A percentile compares a stretch with the other conserved stretches of the same genome.
phyloP scores from a whole-genome alignment of 2,888 invertebrate genomes.

The Synergus umbraculus region DNA sequence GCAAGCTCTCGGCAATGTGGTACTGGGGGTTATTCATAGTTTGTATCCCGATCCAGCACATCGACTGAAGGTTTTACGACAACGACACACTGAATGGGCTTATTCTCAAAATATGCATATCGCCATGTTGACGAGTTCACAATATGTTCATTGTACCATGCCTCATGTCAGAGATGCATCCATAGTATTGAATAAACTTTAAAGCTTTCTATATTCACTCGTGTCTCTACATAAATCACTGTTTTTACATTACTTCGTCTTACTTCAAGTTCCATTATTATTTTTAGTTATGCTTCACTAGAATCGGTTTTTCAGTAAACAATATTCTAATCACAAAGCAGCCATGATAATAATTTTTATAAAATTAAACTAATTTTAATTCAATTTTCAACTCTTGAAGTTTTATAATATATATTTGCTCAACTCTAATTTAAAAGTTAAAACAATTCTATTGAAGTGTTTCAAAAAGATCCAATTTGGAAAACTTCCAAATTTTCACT shows the following conservation, averaged over 20 bases:
- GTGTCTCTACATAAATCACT: slow-evolving; percentile 7
- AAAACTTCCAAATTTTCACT: too few species aligned
- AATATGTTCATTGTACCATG: background rate
- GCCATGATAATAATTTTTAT: too few species aligned
- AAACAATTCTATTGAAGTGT: too few species aligned
- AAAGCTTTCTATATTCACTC: background rate
- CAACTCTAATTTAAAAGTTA: too few species aligned
- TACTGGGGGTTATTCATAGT: slow-evolving; percentile 50
- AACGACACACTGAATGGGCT: background rate
- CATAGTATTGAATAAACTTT: slow-evolving; percentile 1
- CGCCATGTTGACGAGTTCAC: slow-evolving; percentile 7
- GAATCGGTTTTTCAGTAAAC: background rate
- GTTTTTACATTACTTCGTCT: slow-evolving; percentile 3
- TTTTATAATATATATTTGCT: too few species aligned
- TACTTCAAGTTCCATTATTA: background rate
- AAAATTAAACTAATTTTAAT: too few species aligned
- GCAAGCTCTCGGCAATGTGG: slow-evolving; percentile 15
- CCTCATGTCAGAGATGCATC: slow-evolving; percentile 4
- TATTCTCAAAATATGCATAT: slow-evolving; percentile 2
- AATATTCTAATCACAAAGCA: too few species aligned
- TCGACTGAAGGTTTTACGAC: slow-evolving; percentile 20
- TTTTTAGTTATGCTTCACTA: background rate
- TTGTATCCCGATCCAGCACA: slow-evolving; percentile 44
- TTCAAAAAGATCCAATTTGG: too few species aligned
- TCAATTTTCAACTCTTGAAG: too few species aligned